phyloP scores from a whole-genome alignment of 2,113 vertebrate genomes.

The Zonotrichia leucophrys region DNA sequence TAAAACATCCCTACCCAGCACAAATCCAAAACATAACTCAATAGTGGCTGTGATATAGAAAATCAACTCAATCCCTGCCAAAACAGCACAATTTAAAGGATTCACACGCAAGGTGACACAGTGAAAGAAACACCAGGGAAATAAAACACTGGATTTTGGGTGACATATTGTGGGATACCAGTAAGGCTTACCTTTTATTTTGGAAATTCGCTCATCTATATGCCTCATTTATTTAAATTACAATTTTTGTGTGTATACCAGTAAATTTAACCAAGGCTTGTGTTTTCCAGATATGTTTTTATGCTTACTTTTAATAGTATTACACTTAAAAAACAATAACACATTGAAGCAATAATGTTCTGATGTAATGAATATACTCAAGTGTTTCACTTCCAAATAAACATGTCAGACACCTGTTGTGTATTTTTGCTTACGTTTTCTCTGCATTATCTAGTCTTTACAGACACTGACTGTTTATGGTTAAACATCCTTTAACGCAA shows the following conservation, averaged over 20 bases:
- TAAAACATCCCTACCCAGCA: neutral
- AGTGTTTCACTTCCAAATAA: neutral
- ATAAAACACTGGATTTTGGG: neutral
- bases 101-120: neutral
- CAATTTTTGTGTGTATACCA: neutral
- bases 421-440: rapidly evolving
- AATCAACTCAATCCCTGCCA: neutral
- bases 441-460: neutral
- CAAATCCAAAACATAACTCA: neutral
- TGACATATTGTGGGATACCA: neutral
- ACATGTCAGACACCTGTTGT: rapidly evolving
- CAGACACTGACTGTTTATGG: neutral
- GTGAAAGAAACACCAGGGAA: neutral
- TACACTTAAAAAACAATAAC: neutral
- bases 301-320: neutral
- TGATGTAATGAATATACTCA: neutral
- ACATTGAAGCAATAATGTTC: neutral
- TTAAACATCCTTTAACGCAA: neutral
- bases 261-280: neutral
- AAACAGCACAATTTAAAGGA: neutral
- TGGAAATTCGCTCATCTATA: neutral
- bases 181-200: neutral
- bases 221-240: neutral
- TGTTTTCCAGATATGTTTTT: neutral
- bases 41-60: neutral